Evolutionary conservation across 1,140 invertebrate genomes (phyloP), one percentile per base, ranked within the genome.

Genomic region (Daktulosphaira vitifoliae): DNA sequence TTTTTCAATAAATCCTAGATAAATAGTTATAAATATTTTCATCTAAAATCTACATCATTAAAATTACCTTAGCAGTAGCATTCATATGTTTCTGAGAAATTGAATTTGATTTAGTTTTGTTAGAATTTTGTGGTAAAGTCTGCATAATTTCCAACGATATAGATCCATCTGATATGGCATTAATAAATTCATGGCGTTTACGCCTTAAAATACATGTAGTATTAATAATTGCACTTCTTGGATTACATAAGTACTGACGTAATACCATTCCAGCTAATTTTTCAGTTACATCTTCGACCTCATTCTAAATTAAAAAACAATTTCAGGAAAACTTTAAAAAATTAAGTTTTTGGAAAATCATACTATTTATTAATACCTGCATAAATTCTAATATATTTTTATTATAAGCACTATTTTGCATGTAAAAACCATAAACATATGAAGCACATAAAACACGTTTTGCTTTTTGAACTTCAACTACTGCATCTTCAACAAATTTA

Each of bases 381-480:
- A 86, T 83, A 70, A 82, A 84, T 73, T 86, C 84, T 75, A 86
- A 86, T 38, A 85, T 84, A 59, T 80, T 80, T 72, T 82, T 82
- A 70, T 83, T 84, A 69, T 84, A 82, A 2, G 82, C 81, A 71
- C 82, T 82, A 69, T 83, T 82, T 70, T 79, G 79, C 16, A 86
- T 70, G 70, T 84, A 85, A 71, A 81, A 86, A 2, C 82, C 84
- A 73, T 84, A 85, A 2, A 84, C 82, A 72, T 85, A 85, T 8
- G 82, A 83, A 44, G 82, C 84, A 72, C 82, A 84, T 2, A 86
- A 72, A 15, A 86, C 81, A 54, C 81, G 73, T 42, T 84, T 72
- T 3, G 83, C 81, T 74, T 84, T 83, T 11, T 85, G 71, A 20
- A 86, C 70, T 72, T 85, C 83, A 56, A 80, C 74, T 5, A 84